A percentile compares a stretch with the other conserved stretches of the same genome.
Evolutionary conservation across 2,113 vertebrate genomes (phyloP).

Genomic region (Edolisoma coerulescens): DNA sequence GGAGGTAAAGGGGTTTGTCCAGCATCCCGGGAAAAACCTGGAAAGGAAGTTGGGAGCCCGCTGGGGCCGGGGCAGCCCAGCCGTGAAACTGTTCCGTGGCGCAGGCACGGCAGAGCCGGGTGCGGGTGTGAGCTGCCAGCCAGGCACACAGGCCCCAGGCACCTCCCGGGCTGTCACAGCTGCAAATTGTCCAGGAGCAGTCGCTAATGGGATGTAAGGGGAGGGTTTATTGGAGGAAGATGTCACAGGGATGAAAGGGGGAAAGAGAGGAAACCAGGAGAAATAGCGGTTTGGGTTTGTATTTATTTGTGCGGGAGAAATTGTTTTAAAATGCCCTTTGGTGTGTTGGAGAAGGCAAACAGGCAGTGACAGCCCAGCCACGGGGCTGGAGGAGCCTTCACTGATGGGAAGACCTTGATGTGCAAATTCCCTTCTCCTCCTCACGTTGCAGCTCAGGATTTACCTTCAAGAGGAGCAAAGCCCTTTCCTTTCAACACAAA

Average conservation of each 20-base stretch:
- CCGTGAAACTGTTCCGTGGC: fast-evolving
- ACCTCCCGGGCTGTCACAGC: background rate
- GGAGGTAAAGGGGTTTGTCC: background rate
- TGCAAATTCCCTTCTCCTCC: background rate
- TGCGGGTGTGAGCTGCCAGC: background rate
- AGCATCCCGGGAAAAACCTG: background rate
- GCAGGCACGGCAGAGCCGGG: background rate
- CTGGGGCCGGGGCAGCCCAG: fast-evolving
- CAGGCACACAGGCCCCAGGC: constrained; percentile 3
- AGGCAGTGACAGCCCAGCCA: background rate
- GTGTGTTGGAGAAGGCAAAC: background rate
- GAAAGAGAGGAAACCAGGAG: background rate
- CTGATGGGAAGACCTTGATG: background rate
- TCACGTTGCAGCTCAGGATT: background rate
- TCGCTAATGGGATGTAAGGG: background rate
- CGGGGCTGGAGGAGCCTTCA: background rate
- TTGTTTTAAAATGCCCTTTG: background rate
- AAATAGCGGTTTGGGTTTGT: background rate
- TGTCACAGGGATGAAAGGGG: constrained; percentile 3
- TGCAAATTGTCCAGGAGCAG: constrained; percentile 18
- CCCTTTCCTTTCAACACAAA: background rate
- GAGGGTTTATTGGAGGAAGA: background rate
- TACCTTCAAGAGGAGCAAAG: background rate
- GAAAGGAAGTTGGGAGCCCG: background rate
- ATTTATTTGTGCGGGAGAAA: background rate